Evolutionary conservation across 2,113 vertebrate species (phyloP).

Genomic region (Rousettus leschenaultii): DNA sequence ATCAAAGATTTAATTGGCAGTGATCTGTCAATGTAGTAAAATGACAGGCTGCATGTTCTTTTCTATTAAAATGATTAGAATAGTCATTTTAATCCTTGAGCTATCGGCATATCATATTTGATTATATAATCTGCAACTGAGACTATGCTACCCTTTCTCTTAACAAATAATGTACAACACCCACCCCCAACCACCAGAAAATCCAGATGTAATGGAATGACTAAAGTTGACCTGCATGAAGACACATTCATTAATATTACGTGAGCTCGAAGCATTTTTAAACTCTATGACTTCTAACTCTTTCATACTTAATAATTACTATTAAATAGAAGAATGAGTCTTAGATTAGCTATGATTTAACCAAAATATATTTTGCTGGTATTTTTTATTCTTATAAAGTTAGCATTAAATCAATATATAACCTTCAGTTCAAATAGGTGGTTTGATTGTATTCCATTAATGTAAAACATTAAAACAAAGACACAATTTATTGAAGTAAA

Average conservation of each 20-base stretch:
- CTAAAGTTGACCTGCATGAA: background rate
- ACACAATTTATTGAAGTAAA: background rate
- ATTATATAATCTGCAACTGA: background rate
- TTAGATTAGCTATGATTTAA: background rate
- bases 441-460: background rate
- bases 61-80: background rate
- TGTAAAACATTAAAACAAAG: background rate
- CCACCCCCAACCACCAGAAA: background rate
- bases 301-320: background rate
- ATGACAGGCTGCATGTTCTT: background rate
- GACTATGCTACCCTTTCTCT: background rate
- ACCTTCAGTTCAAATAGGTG: background rate
- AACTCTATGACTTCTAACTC: background rate
- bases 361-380: background rate
- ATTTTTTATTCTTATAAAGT: background rate
- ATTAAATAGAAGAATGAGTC: background rate
- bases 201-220: background rate
- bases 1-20: background rate
- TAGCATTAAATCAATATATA: slow-evolving; percentile 1
- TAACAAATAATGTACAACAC: background rate
- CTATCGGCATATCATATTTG: background rate
- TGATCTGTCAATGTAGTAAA: background rate
- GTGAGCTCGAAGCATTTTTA: background rate
- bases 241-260: background rate
- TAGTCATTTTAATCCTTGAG: background rate